phyloP scores from a whole-genome alignment of 2,888 invertebrate genomes.

The Xylophagus ater region DNA sequence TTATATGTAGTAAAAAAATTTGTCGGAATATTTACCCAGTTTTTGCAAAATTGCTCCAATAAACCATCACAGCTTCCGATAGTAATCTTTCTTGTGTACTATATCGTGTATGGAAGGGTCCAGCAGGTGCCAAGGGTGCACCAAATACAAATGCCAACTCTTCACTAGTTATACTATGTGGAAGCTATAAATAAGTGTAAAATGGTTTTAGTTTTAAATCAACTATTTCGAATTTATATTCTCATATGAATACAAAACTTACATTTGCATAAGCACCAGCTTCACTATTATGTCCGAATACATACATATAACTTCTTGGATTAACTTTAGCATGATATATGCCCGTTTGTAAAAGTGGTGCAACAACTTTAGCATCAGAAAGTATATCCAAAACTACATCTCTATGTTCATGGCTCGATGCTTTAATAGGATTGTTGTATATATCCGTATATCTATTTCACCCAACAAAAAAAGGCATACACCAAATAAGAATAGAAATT shows the following conservation, averaged over 20 bases:
- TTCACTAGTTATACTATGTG: conserved; percentile 71
- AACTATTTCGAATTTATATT: not conserved
- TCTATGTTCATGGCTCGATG: conserved; percentile 47
- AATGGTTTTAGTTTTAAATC: not conserved
- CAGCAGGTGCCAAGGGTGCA: conserved; percentile 62
- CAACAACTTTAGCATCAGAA: conserved; percentile 77
- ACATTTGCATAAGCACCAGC: conserved; percentile 68
- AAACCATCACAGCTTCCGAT: conserved; percentile 76
- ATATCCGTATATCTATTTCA: conserved; percentile 45
- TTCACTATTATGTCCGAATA: conserved; percentile 74
- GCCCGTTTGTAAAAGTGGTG: conserved; percentile 67
- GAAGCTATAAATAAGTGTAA: conserved; percentile 46
- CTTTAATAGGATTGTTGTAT: conserved; percentile 46
- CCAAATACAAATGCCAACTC: conserved; percentile 82
- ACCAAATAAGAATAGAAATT: conserved; percentile 1
- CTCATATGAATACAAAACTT: no score
- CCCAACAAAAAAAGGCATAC: conserved; percentile 12
- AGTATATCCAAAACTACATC: conserved; percentile 77
- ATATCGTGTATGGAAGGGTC: conserved; percentile 61
- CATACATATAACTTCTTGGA: conserved; percentile 74
- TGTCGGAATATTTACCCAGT: conserved; percentile 65
- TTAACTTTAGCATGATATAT: conserved; percentile 65
- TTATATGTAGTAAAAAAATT: not conserved
- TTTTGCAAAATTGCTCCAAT: conserved; percentile 85
- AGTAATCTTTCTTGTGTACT: conserved; percentile 66